These are phyloP conservation scores for Sander lucioperca DNA, from an alignment of 2,113 vertebrate species.

Conservation along the genomic window DNA sequence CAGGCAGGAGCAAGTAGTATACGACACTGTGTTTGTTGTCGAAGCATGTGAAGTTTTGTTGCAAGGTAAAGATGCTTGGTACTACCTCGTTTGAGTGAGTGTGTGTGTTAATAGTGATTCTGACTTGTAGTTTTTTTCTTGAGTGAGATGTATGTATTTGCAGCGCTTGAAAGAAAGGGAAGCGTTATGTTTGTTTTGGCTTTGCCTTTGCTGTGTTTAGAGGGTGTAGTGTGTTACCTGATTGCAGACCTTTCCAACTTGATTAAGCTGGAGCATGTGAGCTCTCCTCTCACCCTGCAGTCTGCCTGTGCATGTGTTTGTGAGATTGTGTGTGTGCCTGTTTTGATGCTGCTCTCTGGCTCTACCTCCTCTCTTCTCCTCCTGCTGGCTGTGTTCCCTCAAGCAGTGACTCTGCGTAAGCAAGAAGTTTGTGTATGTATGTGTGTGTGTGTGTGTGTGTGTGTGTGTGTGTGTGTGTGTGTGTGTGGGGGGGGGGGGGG, in stretches of 20 bases:
- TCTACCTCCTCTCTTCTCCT: conserved; percentile 48
- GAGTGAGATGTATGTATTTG: not conserved
- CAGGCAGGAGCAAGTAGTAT: not conserved
- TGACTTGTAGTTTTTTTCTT: not conserved
- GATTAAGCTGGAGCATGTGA: conserved; percentile 39
- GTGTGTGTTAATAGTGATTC: not conserved
- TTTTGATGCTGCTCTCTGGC: conserved; percentile 43
- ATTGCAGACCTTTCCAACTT: conserved; percentile 44
- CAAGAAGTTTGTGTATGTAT: conserved; percentile 28
- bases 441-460: no score
- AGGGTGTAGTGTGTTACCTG: conserved; percentile 30
- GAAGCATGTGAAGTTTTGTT: conserved; percentile 2
- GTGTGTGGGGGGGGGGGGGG: no score
- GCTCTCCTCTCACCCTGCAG: conserved; percentile 40
- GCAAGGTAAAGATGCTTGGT: conserved; percentile 8
- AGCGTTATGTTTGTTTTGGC: not conserved
- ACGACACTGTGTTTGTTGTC: not conserved
- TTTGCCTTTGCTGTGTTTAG: conserved; percentile 4
- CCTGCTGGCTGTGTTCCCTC: conserved; percentile 68
- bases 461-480: no score
- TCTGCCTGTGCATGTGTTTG: conserved; percentile 44
- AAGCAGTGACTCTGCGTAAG: conserved; percentile 75
- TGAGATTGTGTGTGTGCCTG: conserved; percentile 19
- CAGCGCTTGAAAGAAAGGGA: not conserved
- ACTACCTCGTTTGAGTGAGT: not conserved